A percentile compares a stretch with the other conserved stretches of the same genome.
These are phyloP conservation scores for Oasisia sp. DNA, from an alignment of 2,888 invertebrate genomes.

Conservation along the genomic window DNA sequence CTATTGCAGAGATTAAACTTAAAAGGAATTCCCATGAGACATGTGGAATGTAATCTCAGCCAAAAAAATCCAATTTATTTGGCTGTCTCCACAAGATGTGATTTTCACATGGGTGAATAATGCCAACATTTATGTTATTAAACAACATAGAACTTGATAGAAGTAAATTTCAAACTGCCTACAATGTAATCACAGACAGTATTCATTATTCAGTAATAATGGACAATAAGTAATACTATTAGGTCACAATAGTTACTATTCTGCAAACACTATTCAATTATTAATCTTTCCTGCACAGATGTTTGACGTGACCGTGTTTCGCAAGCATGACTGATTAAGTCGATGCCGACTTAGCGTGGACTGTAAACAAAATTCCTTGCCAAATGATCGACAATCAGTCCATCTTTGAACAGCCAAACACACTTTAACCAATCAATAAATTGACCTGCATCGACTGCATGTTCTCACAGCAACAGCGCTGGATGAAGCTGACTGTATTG, in stretches of 20 bases:
- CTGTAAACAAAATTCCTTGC: neutral
- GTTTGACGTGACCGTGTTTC: neutral
- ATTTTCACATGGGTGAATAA: too few relatives aligned
- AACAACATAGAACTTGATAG: neutral
- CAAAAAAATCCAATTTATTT: too few relatives aligned
- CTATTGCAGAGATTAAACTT: too few relatives aligned
- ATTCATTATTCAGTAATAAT: neutral
- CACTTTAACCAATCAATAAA: slow-evolving; percentile 3
- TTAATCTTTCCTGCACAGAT: neutral
- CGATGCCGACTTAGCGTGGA: neutral
- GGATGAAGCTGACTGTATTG: neutral
- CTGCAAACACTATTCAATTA: neutral
- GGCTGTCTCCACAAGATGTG: too few relatives aligned
- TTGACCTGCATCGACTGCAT: neutral
- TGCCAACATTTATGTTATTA: neutral
- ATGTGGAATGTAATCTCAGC: too few relatives aligned
- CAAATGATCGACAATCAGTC: neutral
- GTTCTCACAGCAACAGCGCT: neutral
- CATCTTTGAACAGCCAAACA: slow-evolving; percentile 14
- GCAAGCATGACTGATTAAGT: neutral
- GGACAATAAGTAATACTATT: neutral
- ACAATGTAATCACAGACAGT: neutral
- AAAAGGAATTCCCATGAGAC: too few relatives aligned
- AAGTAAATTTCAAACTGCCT: neutral
- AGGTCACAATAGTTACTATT: neutral